A percentile compares a stretch with the other conserved stretches of the same genome.
phyloP scores from a whole-genome alignment of 2,888 invertebrate genomes.

The Lasioglossum leucozonium region DNA sequence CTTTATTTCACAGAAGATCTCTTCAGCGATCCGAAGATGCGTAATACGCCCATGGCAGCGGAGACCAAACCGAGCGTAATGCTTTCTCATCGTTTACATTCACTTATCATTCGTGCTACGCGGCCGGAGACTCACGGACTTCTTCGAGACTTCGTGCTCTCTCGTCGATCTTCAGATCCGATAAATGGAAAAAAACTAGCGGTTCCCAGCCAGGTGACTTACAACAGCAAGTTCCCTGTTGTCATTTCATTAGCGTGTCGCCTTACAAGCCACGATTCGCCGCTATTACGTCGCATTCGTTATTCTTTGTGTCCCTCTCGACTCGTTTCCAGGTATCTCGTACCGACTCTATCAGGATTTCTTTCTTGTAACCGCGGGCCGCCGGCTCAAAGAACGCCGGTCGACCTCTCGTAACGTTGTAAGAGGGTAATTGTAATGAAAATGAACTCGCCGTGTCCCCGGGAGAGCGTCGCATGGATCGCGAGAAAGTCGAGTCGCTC shows the following conservation, averaged over 20 bases:
- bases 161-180: constrained; percentile 6
- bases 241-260: not conserved
- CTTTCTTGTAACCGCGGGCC: not conserved
- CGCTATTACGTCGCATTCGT: not conserved
- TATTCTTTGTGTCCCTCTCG: not conserved
- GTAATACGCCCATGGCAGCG: too few species aligned
- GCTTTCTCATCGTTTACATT: not conserved
- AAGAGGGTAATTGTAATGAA: constrained; percentile 31
- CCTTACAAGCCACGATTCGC: not conserved
- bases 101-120: not conserved
- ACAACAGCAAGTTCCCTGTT: not conserved
- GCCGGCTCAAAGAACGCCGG: not conserved
- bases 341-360: constrained; percentile 32
- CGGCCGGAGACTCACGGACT: not conserved
- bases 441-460: not conserved
- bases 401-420: not conserved
- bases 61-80: too few species aligned
- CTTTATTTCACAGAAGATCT: too few species aligned
- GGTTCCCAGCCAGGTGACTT: not conserved
- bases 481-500: not conserved
- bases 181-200: not conserved
- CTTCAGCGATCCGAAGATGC: too few species aligned
- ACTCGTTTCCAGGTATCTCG: not conserved
- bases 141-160: not conserved
- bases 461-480: not conserved